These are phyloP conservation scores for Perdita meconis DNA, from an alignment of 2,888 invertebrate genomes.

Conservation along the genomic window DNA sequence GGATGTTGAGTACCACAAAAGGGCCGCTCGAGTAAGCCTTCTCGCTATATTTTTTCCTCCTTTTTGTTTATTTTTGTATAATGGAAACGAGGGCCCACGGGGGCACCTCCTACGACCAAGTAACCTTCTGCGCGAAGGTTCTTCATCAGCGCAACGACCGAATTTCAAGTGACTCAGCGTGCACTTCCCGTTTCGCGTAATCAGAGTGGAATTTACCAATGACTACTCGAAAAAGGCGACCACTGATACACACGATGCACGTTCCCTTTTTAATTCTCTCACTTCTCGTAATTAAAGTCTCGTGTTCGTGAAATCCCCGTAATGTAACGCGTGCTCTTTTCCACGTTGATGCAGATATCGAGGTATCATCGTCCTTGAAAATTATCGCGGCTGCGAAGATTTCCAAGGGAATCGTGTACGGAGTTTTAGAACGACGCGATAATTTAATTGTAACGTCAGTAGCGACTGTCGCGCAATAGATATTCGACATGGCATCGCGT, in stretches of 20 bases:
- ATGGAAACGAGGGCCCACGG: conserved; percentile 51
- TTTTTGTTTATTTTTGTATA: conserved; percentile 45
- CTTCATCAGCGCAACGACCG: conserved; percentile 55
- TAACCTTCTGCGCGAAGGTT: conserved; percentile 53
- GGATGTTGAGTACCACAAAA: conserved; percentile 74
- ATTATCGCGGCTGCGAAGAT: too few relatives aligned
- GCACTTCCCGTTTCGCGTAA: conserved; percentile 51
- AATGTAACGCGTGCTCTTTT: background rate
- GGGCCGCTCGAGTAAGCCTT: conserved; percentile 69
- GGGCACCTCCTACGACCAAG: conserved; percentile 46
- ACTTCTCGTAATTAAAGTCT: conserved; percentile 43
- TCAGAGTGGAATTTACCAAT: conserved; percentile 43
- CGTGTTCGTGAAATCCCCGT: conserved; percentile 16
- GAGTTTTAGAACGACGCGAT: too few relatives aligned
- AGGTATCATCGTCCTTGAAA: too few relatives aligned
- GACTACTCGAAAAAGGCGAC: conserved; percentile 35
- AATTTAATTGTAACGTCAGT: background rate
- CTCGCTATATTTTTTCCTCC: conserved; percentile 59
- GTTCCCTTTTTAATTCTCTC: conserved; percentile 19
- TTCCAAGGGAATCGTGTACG: too few relatives aligned
- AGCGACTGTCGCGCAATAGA: background rate
- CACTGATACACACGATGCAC: conserved; percentile 41
- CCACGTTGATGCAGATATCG: too few relatives aligned
- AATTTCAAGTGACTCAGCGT: conserved; percentile 45
- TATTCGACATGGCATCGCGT: background rate